Conservation (phyloP, 1,140 invertebrate species). For the Homarus americanus region DNA sequence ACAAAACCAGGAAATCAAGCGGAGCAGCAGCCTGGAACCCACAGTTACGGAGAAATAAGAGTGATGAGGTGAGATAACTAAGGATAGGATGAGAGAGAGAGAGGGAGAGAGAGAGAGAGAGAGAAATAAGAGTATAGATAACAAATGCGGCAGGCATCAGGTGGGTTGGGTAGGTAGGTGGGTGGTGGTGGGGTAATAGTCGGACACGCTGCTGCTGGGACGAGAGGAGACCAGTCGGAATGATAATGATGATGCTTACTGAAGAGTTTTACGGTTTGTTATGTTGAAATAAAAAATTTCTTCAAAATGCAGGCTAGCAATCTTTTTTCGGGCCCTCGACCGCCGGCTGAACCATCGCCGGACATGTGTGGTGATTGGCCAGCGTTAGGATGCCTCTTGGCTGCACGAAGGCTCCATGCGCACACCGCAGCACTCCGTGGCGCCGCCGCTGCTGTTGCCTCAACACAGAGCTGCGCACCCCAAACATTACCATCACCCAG, state of each 20-base stretch:
- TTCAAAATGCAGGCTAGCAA: constrained; percentile 60
- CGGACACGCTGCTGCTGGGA: background rate
- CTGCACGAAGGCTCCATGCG: constrained; percentile 23
- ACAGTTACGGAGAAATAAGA: constrained; percentile 3
- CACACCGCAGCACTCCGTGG: background rate
- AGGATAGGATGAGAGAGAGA: constrained; percentile 6
- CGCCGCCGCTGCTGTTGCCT: too few relatives aligned
- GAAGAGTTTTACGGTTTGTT: constrained; percentile 55
- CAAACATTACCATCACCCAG: background rate
- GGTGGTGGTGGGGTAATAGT: constrained; percentile 13
- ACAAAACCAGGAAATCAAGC: background rate
- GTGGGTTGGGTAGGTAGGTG: background rate
- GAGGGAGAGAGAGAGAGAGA: constrained; percentile 51
- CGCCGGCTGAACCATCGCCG: constrained; percentile 24
- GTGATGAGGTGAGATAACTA: constrained; percentile 18
- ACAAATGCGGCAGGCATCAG: background rate
- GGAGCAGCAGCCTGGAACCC: background rate
- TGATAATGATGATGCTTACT: constrained; percentile 68
- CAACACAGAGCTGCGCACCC: constrained; percentile 20
- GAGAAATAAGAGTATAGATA: background rate
- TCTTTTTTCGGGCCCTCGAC: constrained; percentile 42
- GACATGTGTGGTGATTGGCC: constrained; percentile 51
- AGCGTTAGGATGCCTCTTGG: constrained; percentile 28
- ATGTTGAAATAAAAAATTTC: constrained; percentile 59
- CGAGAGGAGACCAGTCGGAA: constrained; percentile 41